Evolutionary conservation across 2,797 vertebrate species (phyloP).

Genomic region (Lagocephalus sceleratus): DNA sequence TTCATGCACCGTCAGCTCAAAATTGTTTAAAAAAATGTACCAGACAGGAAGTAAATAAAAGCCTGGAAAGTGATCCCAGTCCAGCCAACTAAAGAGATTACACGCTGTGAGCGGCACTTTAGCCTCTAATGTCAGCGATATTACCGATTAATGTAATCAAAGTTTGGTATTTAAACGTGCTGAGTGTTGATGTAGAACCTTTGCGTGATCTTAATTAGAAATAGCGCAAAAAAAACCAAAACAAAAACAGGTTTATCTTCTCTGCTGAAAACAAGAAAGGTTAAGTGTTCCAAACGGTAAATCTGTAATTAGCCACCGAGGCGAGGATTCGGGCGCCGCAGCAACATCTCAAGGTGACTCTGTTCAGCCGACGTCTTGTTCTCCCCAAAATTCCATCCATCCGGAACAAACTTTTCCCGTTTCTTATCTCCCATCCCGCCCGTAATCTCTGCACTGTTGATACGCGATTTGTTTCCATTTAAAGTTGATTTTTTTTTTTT

Average conservation of each 20-base stretch:
- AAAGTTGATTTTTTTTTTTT: constrained; percentile 51
- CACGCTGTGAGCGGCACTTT: constrained; percentile 80
- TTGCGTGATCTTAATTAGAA: constrained; percentile 53
- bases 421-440: constrained; percentile 52
- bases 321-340: constrained; percentile 46
- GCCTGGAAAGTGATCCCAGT: not conserved
- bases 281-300: constrained; percentile 55
- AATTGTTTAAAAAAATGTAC: no score
- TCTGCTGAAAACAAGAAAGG: constrained; percentile 22
- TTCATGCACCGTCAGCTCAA: no score
- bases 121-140: constrained; percentile 73
- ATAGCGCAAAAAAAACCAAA: constrained; percentile 16
- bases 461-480: constrained; percentile 73
- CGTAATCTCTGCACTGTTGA: not conserved
- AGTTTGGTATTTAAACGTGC: constrained; percentile 69
- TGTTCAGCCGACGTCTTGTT: constrained; percentile 43
- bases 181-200: constrained; percentile 48
- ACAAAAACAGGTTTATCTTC: constrained; percentile 3
- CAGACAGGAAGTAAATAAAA: constrained; percentile 1
- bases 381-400: constrained; percentile 55
- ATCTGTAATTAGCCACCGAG: constrained; percentile 62
- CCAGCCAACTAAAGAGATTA: constrained; percentile 61
- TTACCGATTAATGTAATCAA: constrained; percentile 68
- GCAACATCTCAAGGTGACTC: constrained; percentile 68
- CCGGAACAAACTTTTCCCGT: constrained; percentile 44